Base-by-base conservation (phyloP, 1,140 invertebrate species). In the Eriosoma lanigerum region DNA sequence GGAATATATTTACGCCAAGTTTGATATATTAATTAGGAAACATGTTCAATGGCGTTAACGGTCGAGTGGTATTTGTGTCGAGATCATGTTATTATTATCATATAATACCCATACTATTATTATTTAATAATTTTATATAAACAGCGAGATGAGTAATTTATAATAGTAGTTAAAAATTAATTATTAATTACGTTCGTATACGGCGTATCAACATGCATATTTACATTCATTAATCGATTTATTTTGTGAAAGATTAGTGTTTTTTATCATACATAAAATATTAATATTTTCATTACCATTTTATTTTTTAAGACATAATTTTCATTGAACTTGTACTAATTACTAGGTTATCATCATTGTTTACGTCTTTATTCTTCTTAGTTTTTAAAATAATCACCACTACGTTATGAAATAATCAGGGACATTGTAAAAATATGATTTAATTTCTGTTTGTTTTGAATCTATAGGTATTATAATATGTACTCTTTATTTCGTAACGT, bases 1-100 rank as follows among this genome's bases (percentile, higher is more conserved):
- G 24, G 46, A 72, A 52, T 72, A 52, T 72, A 29, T 72, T 72
- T 19, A 72, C 10, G 68, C 68, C 68, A 29, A 52, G 68, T 72
- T 72, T 52, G 46, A 46, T 52, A 52, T n/a, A 52, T 46, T 50
- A n/a, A 10, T 50, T 48, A 29, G 13, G 29, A 52, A 72, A 72
- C 10, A 52, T 21, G 46, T 21, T 72, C 46, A 52, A 72, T 52
- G 68, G 48, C 26, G 24, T 52, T 26, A 72, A 72, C 46, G 48
- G 24, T 72, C 26, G 19, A 10, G 4, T 29, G 26, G 48, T 70
- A 70, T 70, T 70, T 17, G 10, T 70, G 66, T 72, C 46, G 68
- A 72, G 26, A 72, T 72, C 68, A 50, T 17, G 17, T 52, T 13
- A 15, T 26, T 70, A 19, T 70, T 70, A 3, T 70, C 8, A 38